Evolutionary conservation across 2,888 invertebrate genomes (phyloP), one percentile per base, ranked within the genome.

Genomic region (Tetropium fuscum): DNA sequence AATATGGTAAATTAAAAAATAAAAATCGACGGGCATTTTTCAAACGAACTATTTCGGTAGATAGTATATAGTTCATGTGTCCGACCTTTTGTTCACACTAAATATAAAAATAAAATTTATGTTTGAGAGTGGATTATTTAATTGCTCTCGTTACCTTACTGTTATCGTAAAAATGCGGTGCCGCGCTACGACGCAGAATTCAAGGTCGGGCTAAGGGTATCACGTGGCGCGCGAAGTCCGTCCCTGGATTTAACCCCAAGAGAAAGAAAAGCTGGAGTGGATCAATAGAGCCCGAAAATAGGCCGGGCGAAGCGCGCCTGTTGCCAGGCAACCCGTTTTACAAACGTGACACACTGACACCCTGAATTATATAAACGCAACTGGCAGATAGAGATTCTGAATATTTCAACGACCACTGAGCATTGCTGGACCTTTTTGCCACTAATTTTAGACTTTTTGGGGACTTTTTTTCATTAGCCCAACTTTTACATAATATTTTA

Each of bases 251-350:
- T 59, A 67, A 68, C 66, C 68, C 66, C 65, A 68, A 67, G 69
- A 66, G 69, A 69, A 68, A 65, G n/a, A n/a, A 66, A 70, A 70
- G 72, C 73, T 68, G 69, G 68, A 58, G 47, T 64, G 73, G 80
- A 81, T 81, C 81, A 79, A 81, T 81, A 80, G 69, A 79, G 80
- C 80, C 80, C 77, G 74, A 80, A 81, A 81, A 80, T 81, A 81
- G 81, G 81, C 80, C 80, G 80, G 78, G 79, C 78, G 73, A 74
- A 76, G 41, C 73, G 74, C 74, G 77, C 76, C 76, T 75, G 81
- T 81, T 78, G 79, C 79, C 70, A 80, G 78, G 80, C 77, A 78
- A 81, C 80, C 70, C 74, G 70, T 74, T 77, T 77, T 75, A 78
- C 78, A 73, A 74, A 72, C 78, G 76, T 80, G 81, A 81, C 81